Conservation (phyloP, 2,888 invertebrate species). For the Campoplex capitator region DNA sequence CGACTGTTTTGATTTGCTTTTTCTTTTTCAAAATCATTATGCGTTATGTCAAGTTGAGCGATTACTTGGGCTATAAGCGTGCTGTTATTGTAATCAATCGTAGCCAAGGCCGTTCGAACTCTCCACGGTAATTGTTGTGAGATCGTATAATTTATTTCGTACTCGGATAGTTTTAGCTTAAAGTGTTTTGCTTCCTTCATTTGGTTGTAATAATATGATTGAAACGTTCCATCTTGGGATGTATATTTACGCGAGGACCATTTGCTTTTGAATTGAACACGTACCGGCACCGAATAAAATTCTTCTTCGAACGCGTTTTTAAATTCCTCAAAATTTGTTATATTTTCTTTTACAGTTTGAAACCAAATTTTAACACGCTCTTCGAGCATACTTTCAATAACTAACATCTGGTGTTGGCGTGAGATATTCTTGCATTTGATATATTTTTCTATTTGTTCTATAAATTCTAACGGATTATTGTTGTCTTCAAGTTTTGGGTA, state of each 20-base stretch:
- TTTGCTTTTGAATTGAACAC: conserved; percentile 25
- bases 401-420: conserved; percentile 14
- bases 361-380: no score
- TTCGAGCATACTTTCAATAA: conserved; percentile 22
- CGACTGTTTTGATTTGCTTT: background rate
- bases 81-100: background rate
- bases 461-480: no score
- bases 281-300: no score
- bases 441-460: no score
- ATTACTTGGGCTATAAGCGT: background rate
- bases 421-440: conserved; percentile 15
- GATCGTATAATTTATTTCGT: conserved; percentile 41
- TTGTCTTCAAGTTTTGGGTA: no score
- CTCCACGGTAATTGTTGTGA: conserved; percentile 32
- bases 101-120: background rate
- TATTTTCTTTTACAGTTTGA: no score
- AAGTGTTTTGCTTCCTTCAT: conserved; percentile 30
- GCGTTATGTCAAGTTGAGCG: background rate
- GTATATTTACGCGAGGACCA: conserved; percentile 36
- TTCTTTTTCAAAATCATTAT: background rate
- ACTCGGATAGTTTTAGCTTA: background rate
- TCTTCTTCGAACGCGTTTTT: no score
- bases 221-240: conserved; percentile 34
- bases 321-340: no score
- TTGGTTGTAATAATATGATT: conserved; percentile 35